phyloP scores from a whole-genome alignment of 2,888 invertebrate species.

The Brenthis ino region DNA sequence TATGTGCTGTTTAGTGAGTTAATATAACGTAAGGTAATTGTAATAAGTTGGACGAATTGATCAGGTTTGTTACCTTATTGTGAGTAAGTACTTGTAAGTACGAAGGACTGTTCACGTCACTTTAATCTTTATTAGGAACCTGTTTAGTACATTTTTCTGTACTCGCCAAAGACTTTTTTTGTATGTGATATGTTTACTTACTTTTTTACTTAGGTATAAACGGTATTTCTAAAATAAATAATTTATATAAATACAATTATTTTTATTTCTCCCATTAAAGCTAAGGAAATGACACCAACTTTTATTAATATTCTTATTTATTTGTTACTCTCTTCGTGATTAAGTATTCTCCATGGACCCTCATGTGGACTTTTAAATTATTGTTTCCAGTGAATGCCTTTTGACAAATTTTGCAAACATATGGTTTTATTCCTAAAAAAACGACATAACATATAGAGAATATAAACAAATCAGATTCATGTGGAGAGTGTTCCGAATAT shows the following conservation, averaged over 20 bases:
- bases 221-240: slow-evolving; percentile 58
- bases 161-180: slow-evolving; percentile 80
- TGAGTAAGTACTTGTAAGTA: background rate
- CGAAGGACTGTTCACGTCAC: slow-evolving; percentile 3
- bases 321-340: slow-evolving; percentile 48
- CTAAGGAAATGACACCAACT: too few relatives aligned
- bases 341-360: slow-evolving; percentile 67
- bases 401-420: slow-evolving; percentile 55
- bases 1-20: too few relatives aligned
- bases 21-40: background rate
- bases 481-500: too few relatives aligned
- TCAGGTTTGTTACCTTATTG: slow-evolving; percentile 26
- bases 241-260: slow-evolving; percentile 40
- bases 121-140: slow-evolving; percentile 13
- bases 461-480: background rate
- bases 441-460: background rate
- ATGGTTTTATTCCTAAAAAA: slow-evolving; percentile 53
- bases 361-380: slow-evolving; percentile 59
- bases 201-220: slow-evolving; percentile 71
- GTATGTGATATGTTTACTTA: slow-evolving; percentile 74
- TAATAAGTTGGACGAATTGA: background rate
- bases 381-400: slow-evolving; percentile 56
- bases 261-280: background rate
- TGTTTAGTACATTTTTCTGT: slow-evolving; percentile 56
- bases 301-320: slow-evolving; percentile 5